Evolutionary conservation across 2,113 vertebrate species (phyloP).

Genomic region (Notarius lentiginosus): DNA sequence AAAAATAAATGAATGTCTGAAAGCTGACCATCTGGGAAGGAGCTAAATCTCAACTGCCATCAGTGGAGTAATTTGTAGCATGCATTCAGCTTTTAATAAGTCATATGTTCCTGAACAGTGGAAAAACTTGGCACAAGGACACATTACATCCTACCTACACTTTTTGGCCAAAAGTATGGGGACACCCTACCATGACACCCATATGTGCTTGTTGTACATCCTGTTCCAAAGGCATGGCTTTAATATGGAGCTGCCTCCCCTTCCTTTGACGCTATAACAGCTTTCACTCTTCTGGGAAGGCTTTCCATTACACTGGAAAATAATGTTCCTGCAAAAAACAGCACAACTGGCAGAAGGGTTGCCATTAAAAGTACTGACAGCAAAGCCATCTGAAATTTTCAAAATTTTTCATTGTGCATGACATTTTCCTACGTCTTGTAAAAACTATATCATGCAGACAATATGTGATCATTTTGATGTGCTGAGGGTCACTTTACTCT

Average conservation of each 20-base stretch:
- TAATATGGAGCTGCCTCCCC: background rate
- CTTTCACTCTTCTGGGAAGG: background rate
- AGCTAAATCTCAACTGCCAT: background rate
- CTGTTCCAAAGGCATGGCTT: background rate
- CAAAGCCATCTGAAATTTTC: no score
- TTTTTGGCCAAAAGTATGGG: background rate
- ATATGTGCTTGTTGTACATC: background rate
- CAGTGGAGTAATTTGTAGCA: background rate
- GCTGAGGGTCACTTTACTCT: no score
- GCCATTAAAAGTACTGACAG: no score
- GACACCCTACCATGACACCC: background rate
- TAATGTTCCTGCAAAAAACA: no score
- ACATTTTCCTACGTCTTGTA: no score
- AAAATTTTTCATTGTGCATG: no score
- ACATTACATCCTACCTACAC: background rate
- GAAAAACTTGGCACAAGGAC: background rate
- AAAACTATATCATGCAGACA: no score
- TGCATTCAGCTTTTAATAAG: background rate
- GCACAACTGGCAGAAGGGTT: no score
- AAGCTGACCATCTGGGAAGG: background rate
- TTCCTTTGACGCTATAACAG: background rate
- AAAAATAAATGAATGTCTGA: no score
- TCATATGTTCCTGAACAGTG: background rate
- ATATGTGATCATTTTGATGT: no score
- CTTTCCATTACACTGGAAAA: no score